phyloP scores from a whole-genome alignment of 2,113 vertebrate genomes.

The Leucoraja erinaceus region DNA sequence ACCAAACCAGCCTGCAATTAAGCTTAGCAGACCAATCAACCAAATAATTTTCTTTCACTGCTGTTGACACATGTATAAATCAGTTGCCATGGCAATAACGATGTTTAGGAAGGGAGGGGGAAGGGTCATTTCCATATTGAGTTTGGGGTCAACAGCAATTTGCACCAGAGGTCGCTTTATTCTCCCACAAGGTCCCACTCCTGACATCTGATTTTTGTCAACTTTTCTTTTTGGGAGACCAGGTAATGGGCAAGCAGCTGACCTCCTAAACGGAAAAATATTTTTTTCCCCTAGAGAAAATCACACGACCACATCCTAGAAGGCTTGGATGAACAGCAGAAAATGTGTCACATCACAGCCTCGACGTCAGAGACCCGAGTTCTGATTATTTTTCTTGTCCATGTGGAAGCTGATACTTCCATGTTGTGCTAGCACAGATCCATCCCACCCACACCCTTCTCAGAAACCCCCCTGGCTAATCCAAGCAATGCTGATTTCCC shows the following conservation, averaged over 20 bases:
- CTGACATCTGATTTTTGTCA: background rate
- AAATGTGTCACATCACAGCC: background rate
- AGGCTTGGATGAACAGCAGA: background rate
- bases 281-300: background rate
- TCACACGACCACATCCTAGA: background rate
- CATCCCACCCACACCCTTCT: background rate
- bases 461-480: background rate
- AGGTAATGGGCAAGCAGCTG: background rate
- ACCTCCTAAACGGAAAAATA: background rate
- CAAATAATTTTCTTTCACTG: background rate
- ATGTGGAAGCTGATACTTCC: background rate
- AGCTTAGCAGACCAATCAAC: background rate
- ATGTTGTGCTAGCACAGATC: background rate
- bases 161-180: background rate
- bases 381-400: background rate
- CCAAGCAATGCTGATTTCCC: background rate
- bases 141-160: background rate
- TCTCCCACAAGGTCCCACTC: background rate
- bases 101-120: background rate
- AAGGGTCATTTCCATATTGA: background rate
- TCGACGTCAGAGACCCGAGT: background rate
- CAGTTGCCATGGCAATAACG: background rate
- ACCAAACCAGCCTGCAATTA: background rate
- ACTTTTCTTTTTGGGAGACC: background rate
- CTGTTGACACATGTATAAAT: background rate